These are phyloP conservation scores for Ecdyonurus torrentis DNA, from an alignment of 2,888 invertebrate species.

Conservation along the genomic window DNA sequence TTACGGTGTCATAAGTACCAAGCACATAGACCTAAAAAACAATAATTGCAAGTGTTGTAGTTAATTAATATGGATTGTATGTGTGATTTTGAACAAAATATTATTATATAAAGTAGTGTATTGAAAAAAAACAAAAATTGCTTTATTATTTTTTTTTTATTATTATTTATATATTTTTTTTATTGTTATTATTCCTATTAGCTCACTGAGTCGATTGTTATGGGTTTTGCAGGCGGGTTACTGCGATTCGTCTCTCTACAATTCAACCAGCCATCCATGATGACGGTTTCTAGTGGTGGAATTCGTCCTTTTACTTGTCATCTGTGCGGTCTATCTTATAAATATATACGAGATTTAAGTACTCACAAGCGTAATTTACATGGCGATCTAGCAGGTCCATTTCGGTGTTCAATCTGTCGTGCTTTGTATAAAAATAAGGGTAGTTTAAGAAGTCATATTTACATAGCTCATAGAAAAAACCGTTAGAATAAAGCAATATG, in stretches of 20 bases:
- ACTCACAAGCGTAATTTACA: conserved; percentile 31
- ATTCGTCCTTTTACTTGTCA: not conserved
- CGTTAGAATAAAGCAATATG: no score
- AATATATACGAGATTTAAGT: conserved; percentile 18
- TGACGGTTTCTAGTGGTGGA: no score
- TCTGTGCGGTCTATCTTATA: not conserved
- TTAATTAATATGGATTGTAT: no score
- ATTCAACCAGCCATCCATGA: no score
- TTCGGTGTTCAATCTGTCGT: conserved; percentile 27
- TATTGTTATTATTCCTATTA: not conserved
- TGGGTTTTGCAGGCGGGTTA: not conserved
- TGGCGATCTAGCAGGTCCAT: conserved; percentile 29
- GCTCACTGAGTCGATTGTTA: not conserved
- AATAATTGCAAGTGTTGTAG: no score
- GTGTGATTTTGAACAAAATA: no score
- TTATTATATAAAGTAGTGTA: no score
- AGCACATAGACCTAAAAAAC: not conserved
- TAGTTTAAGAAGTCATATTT: conserved; percentile 28
- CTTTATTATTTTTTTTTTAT: no score
- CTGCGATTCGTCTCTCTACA: no score
- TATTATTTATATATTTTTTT: no score
- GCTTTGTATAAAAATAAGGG: conserved; percentile 30
- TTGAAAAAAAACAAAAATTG: not conserved
- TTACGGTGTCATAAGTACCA: not conserved
- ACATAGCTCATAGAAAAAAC: not conserved